Conservation (phyloP, 53 echinoderm and acorn worm species). For the Antedon mediterranea region DNA sequence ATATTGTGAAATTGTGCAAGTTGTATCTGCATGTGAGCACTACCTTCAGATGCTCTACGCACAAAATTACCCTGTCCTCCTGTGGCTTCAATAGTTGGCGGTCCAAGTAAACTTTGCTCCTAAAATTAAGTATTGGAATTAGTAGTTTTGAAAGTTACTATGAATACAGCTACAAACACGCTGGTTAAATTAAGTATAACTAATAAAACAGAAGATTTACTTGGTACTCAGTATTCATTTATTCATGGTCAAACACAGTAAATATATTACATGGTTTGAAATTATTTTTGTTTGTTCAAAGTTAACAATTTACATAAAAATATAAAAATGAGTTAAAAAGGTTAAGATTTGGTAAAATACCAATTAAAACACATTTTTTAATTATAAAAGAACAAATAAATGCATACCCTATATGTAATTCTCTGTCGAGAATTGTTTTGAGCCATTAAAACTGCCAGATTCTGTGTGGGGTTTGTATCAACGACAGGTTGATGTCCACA, state of each 20-base stretch:
- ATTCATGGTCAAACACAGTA: no score
- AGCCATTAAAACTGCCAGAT: slow-evolving; percentile 64
- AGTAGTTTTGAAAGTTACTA: no score
- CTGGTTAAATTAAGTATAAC: no score
- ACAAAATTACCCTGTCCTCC: slow-evolving; percentile 54
- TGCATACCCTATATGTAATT: slow-evolving; percentile 63
- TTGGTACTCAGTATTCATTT: no score
- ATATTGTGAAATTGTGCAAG: slow-evolving; percentile 65
- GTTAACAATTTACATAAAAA: no score
- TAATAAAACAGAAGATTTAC: no score
- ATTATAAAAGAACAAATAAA: not conserved
- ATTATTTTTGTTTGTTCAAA: no score
- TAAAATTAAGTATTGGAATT: not conserved
- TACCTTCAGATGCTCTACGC: slow-evolving; percentile 74
- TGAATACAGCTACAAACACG: no score
- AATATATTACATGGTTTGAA: no score
- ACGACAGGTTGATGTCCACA: slow-evolving; percentile 2
- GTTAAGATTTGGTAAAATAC: no score
- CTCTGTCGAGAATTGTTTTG: slow-evolving; percentile 35
- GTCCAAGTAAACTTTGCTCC: slow-evolving; percentile 82
- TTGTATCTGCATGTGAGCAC: slow-evolving; percentile 76
- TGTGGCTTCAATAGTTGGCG: slow-evolving; percentile 76
- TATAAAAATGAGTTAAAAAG: no score
- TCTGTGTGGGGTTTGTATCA: slow-evolving; percentile 45
- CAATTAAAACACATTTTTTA: no score